These are phyloP conservation scores for Hybos culiciformis DNA, from an alignment of 2,888 invertebrate genomes.

Conservation along the genomic window DNA sequence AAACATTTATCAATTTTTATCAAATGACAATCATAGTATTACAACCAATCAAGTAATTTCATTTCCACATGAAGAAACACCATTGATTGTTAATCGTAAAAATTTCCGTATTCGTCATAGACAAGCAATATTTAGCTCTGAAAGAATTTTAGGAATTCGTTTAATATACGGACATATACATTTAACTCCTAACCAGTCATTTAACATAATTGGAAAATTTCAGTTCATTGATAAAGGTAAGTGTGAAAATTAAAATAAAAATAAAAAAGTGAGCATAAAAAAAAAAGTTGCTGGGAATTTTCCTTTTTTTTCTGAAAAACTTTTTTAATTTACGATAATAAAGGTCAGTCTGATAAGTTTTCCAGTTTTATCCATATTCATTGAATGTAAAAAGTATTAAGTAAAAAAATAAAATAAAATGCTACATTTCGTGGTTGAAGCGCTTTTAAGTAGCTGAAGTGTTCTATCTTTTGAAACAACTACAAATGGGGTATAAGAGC, in stretches of 20 bases:
- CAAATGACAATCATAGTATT: not conserved
- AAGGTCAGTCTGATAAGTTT: too few relatives aligned
- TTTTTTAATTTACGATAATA: too few relatives aligned
- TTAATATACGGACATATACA: conserved; percentile 10
- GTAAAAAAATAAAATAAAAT: too few relatives aligned
- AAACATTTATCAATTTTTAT: conserved; percentile 14
- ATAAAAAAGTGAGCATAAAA: not conserved
- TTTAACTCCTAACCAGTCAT: conserved; percentile 7
- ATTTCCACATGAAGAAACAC: not conserved
- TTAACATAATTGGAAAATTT: conserved; percentile 23
- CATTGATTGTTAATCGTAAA: conserved; percentile 2
- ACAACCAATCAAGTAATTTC: conserved; percentile 4
- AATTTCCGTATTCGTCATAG: conserved; percentile 10
- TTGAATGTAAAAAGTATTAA: too few relatives aligned
- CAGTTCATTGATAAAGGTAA: conserved; percentile 29
- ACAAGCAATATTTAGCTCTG: conserved; percentile 14
- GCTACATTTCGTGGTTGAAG: too few relatives aligned
- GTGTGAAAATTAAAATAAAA: conserved; percentile 5
- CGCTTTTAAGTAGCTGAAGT: too few relatives aligned
- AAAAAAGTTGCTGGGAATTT: not conserved
- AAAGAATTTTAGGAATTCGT: conserved; percentile 11
- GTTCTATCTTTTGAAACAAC: too few relatives aligned
- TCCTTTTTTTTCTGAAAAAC: too few relatives aligned
- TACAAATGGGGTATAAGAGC: too few relatives aligned
- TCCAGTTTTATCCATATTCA: too few relatives aligned